Evolutionary conservation across 2,888 invertebrate species (phyloP).

Genomic region (Mesorhabditis sp.): DNA sequence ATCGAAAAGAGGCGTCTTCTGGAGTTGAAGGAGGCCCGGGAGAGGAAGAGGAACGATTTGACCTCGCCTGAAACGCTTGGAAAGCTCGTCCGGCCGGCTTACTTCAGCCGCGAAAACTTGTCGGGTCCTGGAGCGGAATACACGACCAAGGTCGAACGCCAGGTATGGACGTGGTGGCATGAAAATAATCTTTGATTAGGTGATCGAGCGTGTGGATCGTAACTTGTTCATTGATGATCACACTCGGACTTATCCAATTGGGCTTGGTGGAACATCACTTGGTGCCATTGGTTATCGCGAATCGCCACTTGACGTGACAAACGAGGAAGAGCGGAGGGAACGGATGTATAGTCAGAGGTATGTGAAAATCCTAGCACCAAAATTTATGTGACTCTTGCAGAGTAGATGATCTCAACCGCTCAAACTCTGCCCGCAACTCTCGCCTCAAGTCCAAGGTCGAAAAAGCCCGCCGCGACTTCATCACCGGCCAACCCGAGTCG

Average conservation of each 20-base stretch:
- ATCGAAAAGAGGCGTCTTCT: slow-evolving; percentile 46
- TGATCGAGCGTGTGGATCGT: slow-evolving; percentile 55
- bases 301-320: slow-evolving; percentile 20
- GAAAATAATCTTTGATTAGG: slow-evolving; percentile 22
- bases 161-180: slow-evolving; percentile 17
- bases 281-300: slow-evolving; percentile 26
- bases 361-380: not conserved
- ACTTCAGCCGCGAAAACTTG: slow-evolving; percentile 51
- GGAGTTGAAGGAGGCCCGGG: slow-evolving; percentile 46
- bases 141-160: slow-evolving; percentile 51
- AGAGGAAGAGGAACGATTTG: slow-evolving; percentile 33
- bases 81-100: slow-evolving; percentile 49
- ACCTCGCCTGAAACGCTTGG: slow-evolving; percentile 48
- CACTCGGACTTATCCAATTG: slow-evolving; percentile 21
- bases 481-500: slow-evolving; percentile 33
- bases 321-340: slow-evolving; percentile 29
- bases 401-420: slow-evolving; percentile 28
- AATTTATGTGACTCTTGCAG: slow-evolving; percentile 3
- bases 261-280: slow-evolving; percentile 25
- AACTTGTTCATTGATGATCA: slow-evolving; percentile 50
- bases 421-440: slow-evolving; percentile 32
- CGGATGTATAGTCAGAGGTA: slow-evolving; percentile 35
- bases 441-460: slow-evolving; percentile 38
- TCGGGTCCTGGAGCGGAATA: slow-evolving; percentile 24
- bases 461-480: slow-evolving; percentile 53